phyloP scores from a whole-genome alignment of 1,140 invertebrate genomes.

The Drosophila lacertosa region DNA sequence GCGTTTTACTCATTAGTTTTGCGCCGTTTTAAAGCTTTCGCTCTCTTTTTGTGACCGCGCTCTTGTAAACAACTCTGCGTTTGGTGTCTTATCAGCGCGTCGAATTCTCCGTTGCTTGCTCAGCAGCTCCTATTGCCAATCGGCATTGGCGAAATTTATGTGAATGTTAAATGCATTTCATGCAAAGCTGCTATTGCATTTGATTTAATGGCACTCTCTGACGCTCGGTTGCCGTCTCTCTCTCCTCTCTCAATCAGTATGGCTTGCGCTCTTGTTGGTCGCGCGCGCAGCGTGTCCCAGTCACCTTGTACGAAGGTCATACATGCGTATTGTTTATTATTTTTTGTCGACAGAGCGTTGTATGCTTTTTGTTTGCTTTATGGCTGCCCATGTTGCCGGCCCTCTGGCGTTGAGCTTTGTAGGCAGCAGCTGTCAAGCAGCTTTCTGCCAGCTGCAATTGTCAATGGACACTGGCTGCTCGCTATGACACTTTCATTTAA shows the following conservation, averaged over 20 bases:
- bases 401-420: slow-evolving; percentile 40
- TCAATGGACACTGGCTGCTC: slow-evolving; percentile 9
- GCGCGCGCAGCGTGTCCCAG: slow-evolving; percentile 78
- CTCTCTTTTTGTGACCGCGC: slow-evolving; percentile 1
- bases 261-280: background rate
- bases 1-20: background rate
- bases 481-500: background rate
- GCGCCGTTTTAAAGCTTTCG: slow-evolving; percentile 15
- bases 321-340: slow-evolving; percentile 79
- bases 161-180: slow-evolving; percentile 36
- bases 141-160: slow-evolving; percentile 25
- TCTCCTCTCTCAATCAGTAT: background rate
- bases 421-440: slow-evolving; percentile 1
- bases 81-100: slow-evolving; percentile 43
- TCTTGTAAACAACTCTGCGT: slow-evolving; percentile 38
- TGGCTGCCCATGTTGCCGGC: slow-evolving; percentile 5
- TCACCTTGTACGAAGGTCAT: slow-evolving; percentile 87
- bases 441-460: background rate
- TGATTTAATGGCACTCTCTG: slow-evolving; percentile 4
- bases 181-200: slow-evolving; percentile 9
- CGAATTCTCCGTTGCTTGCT: slow-evolving; percentile 30
- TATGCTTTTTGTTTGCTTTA: slow-evolving; percentile 44
- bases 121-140: slow-evolving; percentile 31
- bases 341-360: slow-evolving; percentile 39
- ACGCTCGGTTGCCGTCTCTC: slow-evolving; percentile 1